Evolutionary conservation across 1,140 invertebrate species (phyloP).

Genomic region (Lanistes nyassanus): DNA sequence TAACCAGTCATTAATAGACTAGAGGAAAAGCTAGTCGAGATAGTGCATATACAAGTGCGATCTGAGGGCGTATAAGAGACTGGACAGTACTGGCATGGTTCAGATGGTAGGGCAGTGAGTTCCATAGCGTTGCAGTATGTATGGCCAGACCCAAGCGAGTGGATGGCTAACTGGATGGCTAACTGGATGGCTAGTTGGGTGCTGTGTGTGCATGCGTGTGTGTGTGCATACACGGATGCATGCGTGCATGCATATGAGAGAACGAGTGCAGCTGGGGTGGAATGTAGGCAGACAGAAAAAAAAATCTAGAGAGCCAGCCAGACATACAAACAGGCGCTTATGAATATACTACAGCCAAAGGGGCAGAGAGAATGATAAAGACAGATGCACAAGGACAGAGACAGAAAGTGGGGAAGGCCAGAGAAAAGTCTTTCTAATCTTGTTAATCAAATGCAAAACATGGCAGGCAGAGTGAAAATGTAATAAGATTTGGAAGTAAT

Average conservation of each 20-base stretch:
- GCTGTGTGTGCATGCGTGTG: constrained; percentile 1
- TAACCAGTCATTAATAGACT: too few relatives aligned
- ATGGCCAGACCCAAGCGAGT: too few relatives aligned
- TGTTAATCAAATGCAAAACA: not conserved
- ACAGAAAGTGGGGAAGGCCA: not conserved
- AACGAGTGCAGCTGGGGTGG: not conserved
- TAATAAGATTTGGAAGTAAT: not conserved
- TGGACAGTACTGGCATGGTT: too few relatives aligned
- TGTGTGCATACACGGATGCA: not conserved
- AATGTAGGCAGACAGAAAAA: not conserved
- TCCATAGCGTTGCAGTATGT: too few relatives aligned
- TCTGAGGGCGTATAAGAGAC: too few relatives aligned
- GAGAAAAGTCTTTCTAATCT: not conserved
- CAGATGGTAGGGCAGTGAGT: too few relatives aligned
- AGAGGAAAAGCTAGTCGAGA: too few relatives aligned
- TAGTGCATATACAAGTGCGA: too few relatives aligned
- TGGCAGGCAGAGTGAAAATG: not conserved
- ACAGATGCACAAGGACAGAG: constrained; percentile 5
- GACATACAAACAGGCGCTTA: too few relatives aligned
- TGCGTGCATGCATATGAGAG: constrained; percentile 4
- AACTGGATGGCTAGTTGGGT: too few relatives aligned
- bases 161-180: too few relatives aligned
- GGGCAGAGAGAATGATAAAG: not conserved
- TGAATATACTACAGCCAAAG: not conserved
- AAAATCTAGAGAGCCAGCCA: not conserved